A percentile compares a stretch with the other conserved stretches of the same genome.
Conservation (phyloP, 2,113 vertebrate genomes). For the Oostethus manadensis region DNA sequence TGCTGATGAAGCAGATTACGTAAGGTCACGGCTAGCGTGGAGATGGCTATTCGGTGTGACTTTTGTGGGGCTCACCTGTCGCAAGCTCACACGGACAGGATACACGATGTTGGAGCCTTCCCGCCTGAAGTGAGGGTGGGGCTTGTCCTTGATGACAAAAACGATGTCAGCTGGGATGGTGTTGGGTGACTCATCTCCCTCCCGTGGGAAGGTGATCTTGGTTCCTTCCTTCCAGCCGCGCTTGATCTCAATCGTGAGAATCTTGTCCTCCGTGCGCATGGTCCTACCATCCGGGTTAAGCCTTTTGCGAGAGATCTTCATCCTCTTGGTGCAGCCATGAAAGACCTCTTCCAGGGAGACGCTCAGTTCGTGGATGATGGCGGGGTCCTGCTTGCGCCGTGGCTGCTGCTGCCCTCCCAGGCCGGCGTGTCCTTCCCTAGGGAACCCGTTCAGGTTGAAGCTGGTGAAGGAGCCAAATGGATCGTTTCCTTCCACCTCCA, state of each 20-base stretch:
- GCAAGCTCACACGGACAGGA: constrained; percentile 85
- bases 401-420: constrained; percentile 64
- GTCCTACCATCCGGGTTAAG: constrained; percentile 91
- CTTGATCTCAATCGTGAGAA: constrained; percentile 96
- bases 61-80: constrained; percentile 80
- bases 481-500: constrained; percentile 91
- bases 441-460: constrained; percentile 93
- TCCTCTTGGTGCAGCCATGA: constrained; percentile 90
- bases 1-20: constrained; percentile 38
- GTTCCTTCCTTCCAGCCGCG: constrained; percentile 98
- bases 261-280: constrained; percentile 91
- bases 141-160: constrained; percentile 98
- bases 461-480: constrained; percentile 86
- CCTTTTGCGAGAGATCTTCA: constrained; percentile 95
- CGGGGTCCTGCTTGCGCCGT: constrained; percentile 89
- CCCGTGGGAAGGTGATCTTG: constrained; percentile 96
- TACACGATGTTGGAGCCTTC: constrained; percentile 96
- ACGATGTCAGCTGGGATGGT: constrained; percentile 96
- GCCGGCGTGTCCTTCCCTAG: constrained; percentile 86
- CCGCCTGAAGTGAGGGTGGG: constrained; percentile 89
- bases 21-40: constrained; percentile 31
- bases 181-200: constrained; percentile 88
- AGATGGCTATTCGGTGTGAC: constrained; percentile 21
- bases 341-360: constrained; percentile 95
- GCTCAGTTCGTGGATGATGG: constrained; percentile 90